Conservation (phyloP, 1,140 invertebrate genomes). For the Littorina saxatilis region DNA sequence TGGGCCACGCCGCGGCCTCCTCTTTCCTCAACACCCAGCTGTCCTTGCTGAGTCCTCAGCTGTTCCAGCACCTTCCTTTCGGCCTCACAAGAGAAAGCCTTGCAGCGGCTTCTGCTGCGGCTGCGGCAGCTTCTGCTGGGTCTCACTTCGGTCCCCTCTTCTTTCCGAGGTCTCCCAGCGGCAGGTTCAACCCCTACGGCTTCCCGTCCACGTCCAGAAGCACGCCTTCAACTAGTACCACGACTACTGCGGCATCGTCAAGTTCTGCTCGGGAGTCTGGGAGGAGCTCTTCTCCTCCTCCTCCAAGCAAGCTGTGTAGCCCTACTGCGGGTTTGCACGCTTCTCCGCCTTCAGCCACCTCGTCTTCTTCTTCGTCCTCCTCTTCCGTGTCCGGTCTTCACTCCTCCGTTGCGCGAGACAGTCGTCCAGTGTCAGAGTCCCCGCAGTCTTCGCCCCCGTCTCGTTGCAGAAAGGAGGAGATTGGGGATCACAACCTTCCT, state of each 20-base stretch:
- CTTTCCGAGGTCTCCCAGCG: slow-evolving; percentile 5
- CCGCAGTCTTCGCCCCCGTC: neutral
- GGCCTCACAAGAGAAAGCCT: slow-evolving; percentile 26
- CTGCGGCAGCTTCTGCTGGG: slow-evolving; percentile 5
- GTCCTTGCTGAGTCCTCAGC: slow-evolving; percentile 31
- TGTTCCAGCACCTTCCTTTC: slow-evolving; percentile 41
- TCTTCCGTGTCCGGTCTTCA: no score
- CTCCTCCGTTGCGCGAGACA: no score
- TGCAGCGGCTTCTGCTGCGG: slow-evolving; percentile 15
- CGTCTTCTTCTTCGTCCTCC: slow-evolving; percentile 7
- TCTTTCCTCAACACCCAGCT: slow-evolving; percentile 14
- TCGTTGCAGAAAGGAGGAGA: neutral
- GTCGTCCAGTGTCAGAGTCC: no score
- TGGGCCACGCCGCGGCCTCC: slow-evolving; percentile 18
- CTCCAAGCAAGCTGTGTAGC: neutral
- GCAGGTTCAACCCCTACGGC: slow-evolving; percentile 25
- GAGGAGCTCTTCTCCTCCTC: neutral
- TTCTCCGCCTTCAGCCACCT: neutral
- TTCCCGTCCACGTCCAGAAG: neutral
- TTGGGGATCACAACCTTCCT: neutral
- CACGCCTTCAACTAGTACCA: neutral
- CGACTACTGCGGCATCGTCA: neutral
- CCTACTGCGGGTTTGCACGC: no score
- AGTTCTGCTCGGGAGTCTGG: neutral
- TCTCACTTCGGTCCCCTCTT: slow-evolving; percentile 35